These are phyloP conservation scores for Dicaeum eximium DNA, from an alignment of 2,113 vertebrate genomes.

Conservation along the genomic window DNA sequence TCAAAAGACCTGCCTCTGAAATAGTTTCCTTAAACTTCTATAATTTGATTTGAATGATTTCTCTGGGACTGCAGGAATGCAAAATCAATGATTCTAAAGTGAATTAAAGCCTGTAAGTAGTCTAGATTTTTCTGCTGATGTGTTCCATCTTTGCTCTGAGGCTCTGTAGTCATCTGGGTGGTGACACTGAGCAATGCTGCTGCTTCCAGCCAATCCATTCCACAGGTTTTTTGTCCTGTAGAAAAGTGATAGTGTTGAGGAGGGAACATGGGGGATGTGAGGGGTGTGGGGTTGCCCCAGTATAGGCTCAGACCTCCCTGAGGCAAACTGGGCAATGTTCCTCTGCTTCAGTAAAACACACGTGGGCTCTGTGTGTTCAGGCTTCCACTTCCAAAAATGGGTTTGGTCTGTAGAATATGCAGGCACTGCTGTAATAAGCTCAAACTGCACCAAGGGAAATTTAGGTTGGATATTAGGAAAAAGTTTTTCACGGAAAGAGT, in stretches of 20 bases:
- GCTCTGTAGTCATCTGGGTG: neutral
- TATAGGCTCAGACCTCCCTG: neutral
- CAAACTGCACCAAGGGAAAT: too few species aligned
- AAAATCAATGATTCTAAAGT: neutral
- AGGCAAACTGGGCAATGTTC: neutral
- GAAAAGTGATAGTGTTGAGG: neutral
- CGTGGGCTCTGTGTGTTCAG: neutral
- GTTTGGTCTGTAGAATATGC: neutral
- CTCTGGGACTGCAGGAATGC: neutral
- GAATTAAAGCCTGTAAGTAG: neutral
- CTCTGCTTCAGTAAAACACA: neutral
- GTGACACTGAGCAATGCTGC: neutral
- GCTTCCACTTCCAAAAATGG: neutral
- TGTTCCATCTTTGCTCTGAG: neutral
- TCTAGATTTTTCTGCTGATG: neutral
- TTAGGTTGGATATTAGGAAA: too few species aligned
- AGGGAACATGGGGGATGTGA: too few species aligned
- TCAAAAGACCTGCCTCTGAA: neutral
- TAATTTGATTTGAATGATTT: neutral
- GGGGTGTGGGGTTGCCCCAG: rapidly evolving
- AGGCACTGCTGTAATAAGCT: neutral
- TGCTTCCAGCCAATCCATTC: neutral
- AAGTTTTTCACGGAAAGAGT: too few species aligned
- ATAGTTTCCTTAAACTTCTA: neutral
- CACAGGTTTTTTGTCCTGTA: neutral